Evolutionary conservation across 2,888 invertebrate species (phyloP).

Genomic region (Chironomus tentans): DNA sequence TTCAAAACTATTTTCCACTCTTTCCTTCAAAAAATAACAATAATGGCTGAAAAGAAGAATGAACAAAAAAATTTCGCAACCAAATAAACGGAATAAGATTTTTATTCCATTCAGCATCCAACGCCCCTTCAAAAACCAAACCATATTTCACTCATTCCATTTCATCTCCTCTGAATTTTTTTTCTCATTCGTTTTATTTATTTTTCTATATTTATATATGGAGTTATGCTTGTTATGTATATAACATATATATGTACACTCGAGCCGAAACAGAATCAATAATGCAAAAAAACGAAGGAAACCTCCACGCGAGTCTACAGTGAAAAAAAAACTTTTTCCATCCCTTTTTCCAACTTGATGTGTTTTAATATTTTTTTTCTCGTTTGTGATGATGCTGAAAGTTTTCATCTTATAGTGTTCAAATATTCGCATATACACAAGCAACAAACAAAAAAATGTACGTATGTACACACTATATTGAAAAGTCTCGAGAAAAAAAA

Average conservation of each 20-base stretch:
- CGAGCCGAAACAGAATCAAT: not conserved
- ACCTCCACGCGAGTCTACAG: not conserved
- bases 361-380: not conserved
- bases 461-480: too few species aligned
- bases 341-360: not conserved
- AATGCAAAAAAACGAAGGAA: not conserved
- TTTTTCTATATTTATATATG: not conserved
- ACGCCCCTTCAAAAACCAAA: not conserved
- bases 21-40: too few species aligned
- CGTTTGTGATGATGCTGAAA: not conserved
- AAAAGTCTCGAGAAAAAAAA: too few species aligned
- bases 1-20: too few species aligned
- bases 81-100: too few species aligned
- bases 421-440: not conserved
- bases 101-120: too few species aligned
- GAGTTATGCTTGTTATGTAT: not conserved
- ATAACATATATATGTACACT: not conserved
- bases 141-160: not conserved
- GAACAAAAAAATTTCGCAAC: not conserved
- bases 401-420: not conserved
- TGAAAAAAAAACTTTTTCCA: not conserved
- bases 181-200: not conserved
- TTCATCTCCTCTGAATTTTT: too few species aligned
- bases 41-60: not conserved
- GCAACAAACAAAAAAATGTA: too few species aligned